These are phyloP conservation scores for Falco rusticolus DNA, from an alignment of 2,797 vertebrate species.

Conservation along the genomic window DNA sequence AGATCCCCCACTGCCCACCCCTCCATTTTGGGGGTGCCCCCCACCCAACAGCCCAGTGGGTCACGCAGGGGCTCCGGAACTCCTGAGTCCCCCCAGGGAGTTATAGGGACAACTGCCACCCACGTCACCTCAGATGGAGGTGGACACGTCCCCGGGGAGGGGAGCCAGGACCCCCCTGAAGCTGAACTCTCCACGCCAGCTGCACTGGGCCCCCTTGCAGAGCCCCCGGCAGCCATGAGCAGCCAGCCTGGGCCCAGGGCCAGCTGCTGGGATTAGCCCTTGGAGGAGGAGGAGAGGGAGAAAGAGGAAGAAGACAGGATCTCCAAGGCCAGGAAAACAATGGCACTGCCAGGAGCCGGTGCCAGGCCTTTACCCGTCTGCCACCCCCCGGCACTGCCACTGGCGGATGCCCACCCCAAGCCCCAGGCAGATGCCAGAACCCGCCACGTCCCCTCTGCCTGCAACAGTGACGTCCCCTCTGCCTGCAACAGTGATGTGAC, in stretches of 20 bases:
- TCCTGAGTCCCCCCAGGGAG: not conserved
- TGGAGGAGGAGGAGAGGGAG: not conserved
- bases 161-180: accelerated
- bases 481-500: accelerated
- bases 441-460: not conserved
- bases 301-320: slow-evolving; percentile 17
- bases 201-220: not conserved
- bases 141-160: accelerated
- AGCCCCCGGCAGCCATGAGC: not conserved
- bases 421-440: not conserved
- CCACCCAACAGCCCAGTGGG: not conserved
- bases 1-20: not conserved
- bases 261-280: not conserved
- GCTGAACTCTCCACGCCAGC: not conserved
- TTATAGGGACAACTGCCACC: not conserved
- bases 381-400: not conserved
- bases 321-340: slow-evolving; percentile 57
- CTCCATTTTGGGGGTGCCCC: accelerated
- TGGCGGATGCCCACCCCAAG: accelerated
- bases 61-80: not conserved
- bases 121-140: accelerated
- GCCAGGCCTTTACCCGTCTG: not conserved
- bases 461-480: too few species aligned
- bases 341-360: not conserved
- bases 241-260: not conserved